phyloP scores from a whole-genome alignment of 2,888 invertebrate species.

The Cephonodes hylas region DNA sequence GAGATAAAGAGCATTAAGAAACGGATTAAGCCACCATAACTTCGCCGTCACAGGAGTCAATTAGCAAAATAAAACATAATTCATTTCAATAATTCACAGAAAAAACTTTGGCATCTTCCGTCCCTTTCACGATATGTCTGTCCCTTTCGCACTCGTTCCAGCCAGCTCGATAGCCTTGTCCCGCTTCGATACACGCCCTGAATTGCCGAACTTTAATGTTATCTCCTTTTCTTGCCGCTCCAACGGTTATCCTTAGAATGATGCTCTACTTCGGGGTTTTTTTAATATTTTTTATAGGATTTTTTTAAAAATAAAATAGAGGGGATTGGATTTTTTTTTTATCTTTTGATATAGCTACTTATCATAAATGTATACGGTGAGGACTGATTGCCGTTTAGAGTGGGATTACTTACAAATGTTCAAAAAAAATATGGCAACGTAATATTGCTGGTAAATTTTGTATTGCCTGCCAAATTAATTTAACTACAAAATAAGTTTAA shows the following conservation, averaged over 20 bases:
- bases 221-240: constrained; percentile 58
- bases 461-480: not conserved
- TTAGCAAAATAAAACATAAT: constrained; percentile 66
- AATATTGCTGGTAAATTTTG: not conserved
- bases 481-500: not conserved
- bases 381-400: too few species aligned
- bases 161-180: constrained; percentile 35
- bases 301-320: not conserved
- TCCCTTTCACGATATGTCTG: constrained; percentile 30
- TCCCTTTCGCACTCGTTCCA: constrained; percentile 31
- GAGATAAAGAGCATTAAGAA: constrained; percentile 7
- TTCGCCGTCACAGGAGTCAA: constrained; percentile 38
- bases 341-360: too few species aligned
- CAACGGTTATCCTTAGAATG: constrained; percentile 29
- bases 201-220: constrained; percentile 61
- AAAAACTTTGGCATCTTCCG: constrained; percentile 51
- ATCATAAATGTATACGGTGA: too few species aligned
- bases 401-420: too few species aligned
- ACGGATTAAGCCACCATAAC: constrained; percentile 43
- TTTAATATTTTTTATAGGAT: not conserved
- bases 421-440: too few species aligned
- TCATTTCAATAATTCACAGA: constrained; percentile 63
- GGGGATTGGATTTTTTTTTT: too few species aligned
- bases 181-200: constrained; percentile 42
- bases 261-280: constrained; percentile 35